These are phyloP conservation scores for Microchrysa polita DNA, from an alignment of 2,888 invertebrate species.

Conservation along the genomic window DNA sequence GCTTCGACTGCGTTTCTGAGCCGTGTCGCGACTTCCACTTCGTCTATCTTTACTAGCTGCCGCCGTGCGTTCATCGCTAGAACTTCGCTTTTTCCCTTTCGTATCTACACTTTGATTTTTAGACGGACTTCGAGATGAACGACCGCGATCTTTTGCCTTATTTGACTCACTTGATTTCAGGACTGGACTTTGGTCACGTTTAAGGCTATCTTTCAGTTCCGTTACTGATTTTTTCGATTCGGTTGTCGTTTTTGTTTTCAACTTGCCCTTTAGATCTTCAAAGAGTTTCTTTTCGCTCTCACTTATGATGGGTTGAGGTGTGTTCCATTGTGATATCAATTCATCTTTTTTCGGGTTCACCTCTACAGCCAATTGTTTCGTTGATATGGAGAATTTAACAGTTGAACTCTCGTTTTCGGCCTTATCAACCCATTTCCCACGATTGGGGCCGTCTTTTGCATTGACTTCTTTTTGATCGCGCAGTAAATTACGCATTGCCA, in stretches of 20 bases:
- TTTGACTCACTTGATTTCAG: slow-evolving; percentile 57
- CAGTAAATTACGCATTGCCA: slow-evolving; percentile 72
- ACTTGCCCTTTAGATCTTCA: slow-evolving; percentile 64
- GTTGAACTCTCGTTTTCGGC: slow-evolving; percentile 27
- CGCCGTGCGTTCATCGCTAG: background rate
- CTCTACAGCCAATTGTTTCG: slow-evolving; percentile 53
- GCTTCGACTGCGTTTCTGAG: slow-evolving; percentile 52
- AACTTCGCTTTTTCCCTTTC: background rate
- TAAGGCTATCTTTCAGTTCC: slow-evolving; percentile 53
- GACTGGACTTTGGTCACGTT: slow-evolving; percentile 60
- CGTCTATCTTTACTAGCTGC: background rate
- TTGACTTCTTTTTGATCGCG: slow-evolving; percentile 50
- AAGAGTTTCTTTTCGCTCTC: slow-evolving; percentile 69
- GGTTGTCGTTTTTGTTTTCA: slow-evolving; percentile 58
- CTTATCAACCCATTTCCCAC: slow-evolving; percentile 64
- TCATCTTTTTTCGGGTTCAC: slow-evolving; percentile 65
- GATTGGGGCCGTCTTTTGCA: slow-evolving; percentile 58
- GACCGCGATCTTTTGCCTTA: slow-evolving; percentile 51
- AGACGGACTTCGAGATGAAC: slow-evolving; percentile 43
- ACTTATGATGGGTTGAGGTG: slow-evolving; percentile 67
- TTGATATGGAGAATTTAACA: background rate
- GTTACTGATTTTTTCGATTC: slow-evolving; percentile 50
- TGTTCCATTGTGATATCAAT: slow-evolving; percentile 69
- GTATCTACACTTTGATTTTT: background rate
- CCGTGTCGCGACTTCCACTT: slow-evolving; percentile 3